phyloP scores from a whole-genome alignment of 2,797 vertebrate species.

The Columba guinea region DNA sequence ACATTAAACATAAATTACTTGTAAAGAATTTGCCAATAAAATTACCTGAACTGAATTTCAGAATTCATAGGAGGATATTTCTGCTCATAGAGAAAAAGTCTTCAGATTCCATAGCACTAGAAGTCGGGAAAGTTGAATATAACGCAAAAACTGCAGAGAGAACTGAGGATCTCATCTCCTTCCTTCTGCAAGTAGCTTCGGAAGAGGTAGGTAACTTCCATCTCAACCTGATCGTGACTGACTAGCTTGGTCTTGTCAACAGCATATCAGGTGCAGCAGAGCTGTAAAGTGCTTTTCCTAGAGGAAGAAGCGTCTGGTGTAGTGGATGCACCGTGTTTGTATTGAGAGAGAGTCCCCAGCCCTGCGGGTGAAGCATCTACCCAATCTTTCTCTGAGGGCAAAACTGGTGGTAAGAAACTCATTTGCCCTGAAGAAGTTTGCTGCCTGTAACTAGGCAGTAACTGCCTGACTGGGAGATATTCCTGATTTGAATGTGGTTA shows the following conservation, averaged over 20 bases:
- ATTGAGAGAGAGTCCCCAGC: neutral
- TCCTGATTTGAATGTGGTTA: neutral
- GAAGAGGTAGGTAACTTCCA: neutral
- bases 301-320: neutral
- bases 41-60: constrained; percentile 23
- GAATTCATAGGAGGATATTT: constrained; percentile 28
- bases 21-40: constrained; percentile 42
- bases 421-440: neutral
- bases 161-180: neutral
- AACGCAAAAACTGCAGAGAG: neutral
- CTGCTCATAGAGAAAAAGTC: neutral
- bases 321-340: neutral
- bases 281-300: neutral
- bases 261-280: neutral
- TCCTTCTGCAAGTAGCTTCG: neutral
- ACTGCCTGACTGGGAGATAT: neutral
- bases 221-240: neutral
- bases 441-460: neutral
- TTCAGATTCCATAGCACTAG: neutral
- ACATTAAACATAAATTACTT: constrained; percentile 17
- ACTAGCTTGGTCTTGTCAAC: neutral
- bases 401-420: neutral
- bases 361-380: neutral
- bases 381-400: neutral
- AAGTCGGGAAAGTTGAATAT: neutral